These are phyloP conservation scores for Antheraea yamamai DNA, from an alignment of 2,888 invertebrate species.

Conservation along the genomic window DNA sequence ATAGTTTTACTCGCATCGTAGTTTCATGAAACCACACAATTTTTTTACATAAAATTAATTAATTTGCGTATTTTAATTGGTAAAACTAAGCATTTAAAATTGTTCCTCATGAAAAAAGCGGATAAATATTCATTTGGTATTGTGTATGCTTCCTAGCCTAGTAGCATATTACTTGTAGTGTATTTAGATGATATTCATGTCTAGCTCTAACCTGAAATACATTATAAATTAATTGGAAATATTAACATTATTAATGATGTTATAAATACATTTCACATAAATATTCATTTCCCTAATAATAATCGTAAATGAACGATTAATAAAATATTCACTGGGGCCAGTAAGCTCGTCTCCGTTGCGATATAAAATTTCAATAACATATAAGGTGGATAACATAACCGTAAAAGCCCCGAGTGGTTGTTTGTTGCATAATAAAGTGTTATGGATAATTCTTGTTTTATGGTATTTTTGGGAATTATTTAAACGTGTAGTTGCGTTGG, in stretches of 20 bases:
- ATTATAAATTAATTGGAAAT: not conserved
- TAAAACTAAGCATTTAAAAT: not conserved
- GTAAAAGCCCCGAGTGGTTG: constrained; percentile 43
- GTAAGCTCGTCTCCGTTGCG: constrained; percentile 34
- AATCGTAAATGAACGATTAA: constrained; percentile 28
- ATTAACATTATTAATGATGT: constrained; percentile 7
- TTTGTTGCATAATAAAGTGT: constrained; percentile 52
- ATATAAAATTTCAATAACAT: constrained; percentile 34
- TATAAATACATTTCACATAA: constrained; percentile 1
- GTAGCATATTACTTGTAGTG: not conserved
- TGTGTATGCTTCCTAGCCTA: not conserved
- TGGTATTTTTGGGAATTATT: constrained; percentile 41
- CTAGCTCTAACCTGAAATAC: not conserved
- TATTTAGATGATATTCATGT: not conserved
- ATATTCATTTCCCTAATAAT: not conserved
- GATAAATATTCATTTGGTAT: not conserved
- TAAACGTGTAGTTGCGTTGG: constrained; percentile 35
- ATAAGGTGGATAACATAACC: constrained; percentile 31
- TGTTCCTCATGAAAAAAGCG: not conserved
- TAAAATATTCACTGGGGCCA: constrained; percentile 33
- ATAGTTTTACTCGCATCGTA: too few relatives aligned
- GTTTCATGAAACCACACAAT: too few relatives aligned
- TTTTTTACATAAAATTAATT: too few relatives aligned
- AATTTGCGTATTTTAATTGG: not conserved
- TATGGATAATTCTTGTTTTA: constrained; percentile 47